phyloP scores from a whole-genome alignment of 2,888 invertebrate genomes.

The Anoplius nigerrimus region DNA sequence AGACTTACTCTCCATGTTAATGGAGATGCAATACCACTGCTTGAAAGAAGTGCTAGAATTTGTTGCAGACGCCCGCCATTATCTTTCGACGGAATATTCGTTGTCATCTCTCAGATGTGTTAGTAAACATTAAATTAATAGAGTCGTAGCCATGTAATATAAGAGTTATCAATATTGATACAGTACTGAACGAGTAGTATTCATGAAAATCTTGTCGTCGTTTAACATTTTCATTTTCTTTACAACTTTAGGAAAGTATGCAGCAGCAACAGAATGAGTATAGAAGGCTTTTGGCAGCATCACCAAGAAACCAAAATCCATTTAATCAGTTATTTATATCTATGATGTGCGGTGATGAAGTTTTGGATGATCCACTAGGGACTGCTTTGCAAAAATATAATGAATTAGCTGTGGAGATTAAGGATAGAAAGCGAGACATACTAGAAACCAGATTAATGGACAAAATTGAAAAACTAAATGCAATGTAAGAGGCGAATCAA shows the following conservation, averaged over 20 bases:
- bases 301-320: conserved; percentile 55
- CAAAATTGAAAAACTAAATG: conserved; percentile 35
- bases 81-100: conserved; percentile 65
- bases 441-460: conserved; percentile 38
- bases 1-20: conserved; percentile 66
- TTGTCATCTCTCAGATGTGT: conserved; percentile 65
- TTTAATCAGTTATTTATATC: conserved; percentile 64
- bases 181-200: not conserved
- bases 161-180: no score
- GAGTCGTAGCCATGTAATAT: no score
- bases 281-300: conserved; percentile 34
- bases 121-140: conserved; percentile 39
- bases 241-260: conserved; percentile 62
- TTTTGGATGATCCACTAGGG: conserved; percentile 45
- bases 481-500: conserved; percentile 43
- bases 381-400: conserved; percentile 57
- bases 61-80: conserved; percentile 63
- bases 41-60: conserved; percentile 65
- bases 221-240: conserved; percentile 9
- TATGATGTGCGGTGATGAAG: conserved; percentile 50
- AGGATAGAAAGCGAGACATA: conserved; percentile 48
- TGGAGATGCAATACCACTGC: conserved; percentile 63
- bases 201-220: not conserved
- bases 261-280: conserved; percentile 62
- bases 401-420: conserved; percentile 56